These are phyloP conservation scores for Adelognathus sp. DNA, from an alignment of 2,888 invertebrate species.

Conservation along the genomic window DNA sequence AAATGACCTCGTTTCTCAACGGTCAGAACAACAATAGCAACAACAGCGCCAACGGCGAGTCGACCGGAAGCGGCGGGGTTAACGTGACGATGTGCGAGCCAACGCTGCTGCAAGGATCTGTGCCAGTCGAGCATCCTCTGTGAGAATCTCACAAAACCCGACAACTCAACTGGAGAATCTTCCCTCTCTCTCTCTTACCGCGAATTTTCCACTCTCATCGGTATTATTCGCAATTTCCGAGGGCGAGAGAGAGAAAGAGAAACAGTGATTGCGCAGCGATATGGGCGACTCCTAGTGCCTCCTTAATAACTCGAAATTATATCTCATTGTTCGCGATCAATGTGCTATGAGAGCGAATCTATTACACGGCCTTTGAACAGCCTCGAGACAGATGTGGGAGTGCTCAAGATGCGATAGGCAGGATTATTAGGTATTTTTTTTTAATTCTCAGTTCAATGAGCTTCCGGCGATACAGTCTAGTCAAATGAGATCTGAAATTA, in stretches of 20 bases:
- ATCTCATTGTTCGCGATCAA: background rate
- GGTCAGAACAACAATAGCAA: constrained; percentile 80
- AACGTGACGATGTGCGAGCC: constrained; percentile 67
- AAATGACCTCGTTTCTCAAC: constrained; percentile 80
- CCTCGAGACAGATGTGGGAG: background rate
- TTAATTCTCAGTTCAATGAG: no score
- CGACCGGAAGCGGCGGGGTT: constrained; percentile 67
- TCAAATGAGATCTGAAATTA: background rate
- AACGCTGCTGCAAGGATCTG: constrained; percentile 67
- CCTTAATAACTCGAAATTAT: background rate
- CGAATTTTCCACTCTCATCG: background rate
- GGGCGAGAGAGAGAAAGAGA: background rate
- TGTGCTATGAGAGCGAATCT: background rate
- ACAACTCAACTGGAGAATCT: background rate
- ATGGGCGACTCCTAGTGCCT: constrained; percentile 19
- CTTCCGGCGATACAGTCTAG: constrained; percentile 7
- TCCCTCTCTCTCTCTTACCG: background rate
- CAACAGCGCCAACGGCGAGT: constrained; percentile 72
- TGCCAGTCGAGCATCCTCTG: constrained; percentile 73
- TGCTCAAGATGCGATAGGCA: background rate
- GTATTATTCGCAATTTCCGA: background rate
- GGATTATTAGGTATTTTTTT: constrained; percentile 14
- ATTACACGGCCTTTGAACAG: constrained; percentile 1
- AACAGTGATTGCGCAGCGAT: background rate
- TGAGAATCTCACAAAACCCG: constrained; percentile 37